These are phyloP conservation scores for Agrotis clavis DNA, from an alignment of 2,888 invertebrate genomes.

Conservation along the genomic window DNA sequence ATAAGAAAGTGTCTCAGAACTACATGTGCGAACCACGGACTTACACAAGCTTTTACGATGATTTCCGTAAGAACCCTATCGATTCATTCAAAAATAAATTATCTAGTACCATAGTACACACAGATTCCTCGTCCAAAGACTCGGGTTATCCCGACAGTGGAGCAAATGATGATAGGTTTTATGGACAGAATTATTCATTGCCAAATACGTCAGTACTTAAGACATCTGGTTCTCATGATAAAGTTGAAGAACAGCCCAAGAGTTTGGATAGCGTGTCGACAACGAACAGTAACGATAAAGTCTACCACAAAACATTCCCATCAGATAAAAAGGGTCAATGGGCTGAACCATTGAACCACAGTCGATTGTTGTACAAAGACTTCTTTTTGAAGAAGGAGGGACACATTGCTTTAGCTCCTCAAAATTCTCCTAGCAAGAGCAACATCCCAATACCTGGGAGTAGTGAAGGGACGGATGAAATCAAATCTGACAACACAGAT, in stretches of 20 bases:
- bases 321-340: conserved; percentile 76
- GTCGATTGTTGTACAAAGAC: conserved; percentile 87
- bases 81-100: conserved; percentile 76
- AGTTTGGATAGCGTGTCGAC: conserved; percentile 82
- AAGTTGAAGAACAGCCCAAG: conserved; percentile 79
- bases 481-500: conserved; percentile 70
- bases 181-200: conserved; percentile 79
- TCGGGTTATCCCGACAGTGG: conserved; percentile 86
- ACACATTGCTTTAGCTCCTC: conserved; percentile 81
- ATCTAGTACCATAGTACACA: conserved; percentile 80
- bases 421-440: conserved; percentile 81
- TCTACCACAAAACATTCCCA: conserved; percentile 73
- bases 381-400: conserved; percentile 87
- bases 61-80: conserved; percentile 75
- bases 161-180: conserved; percentile 80
- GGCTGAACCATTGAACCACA: conserved; percentile 85
- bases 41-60: conserved; percentile 84
- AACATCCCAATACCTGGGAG: conserved; percentile 65
- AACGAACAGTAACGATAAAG: conserved; percentile 76
- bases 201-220: conserved; percentile 77
- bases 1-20: conserved; percentile 67
- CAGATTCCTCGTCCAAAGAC: conserved; percentile 87
- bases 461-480: conserved; percentile 66
- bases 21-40: conserved; percentile 78
- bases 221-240: conserved; percentile 73